Base-by-base conservation (phyloP, 2,888 invertebrate species). In the Calliopum simillimum region DNA sequence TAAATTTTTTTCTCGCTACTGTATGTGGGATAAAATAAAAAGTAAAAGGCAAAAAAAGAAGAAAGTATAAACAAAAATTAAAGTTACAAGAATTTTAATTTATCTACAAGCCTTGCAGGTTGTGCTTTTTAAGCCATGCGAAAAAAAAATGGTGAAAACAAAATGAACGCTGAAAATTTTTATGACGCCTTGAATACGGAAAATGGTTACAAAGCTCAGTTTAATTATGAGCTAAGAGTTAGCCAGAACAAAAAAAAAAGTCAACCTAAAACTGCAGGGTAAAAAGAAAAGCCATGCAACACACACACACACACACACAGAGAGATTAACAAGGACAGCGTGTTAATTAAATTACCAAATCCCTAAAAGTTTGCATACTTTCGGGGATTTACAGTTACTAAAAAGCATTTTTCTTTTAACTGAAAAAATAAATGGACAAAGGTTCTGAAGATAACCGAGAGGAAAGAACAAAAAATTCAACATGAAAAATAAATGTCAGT, bases 51-150 rank as follows among this genome's bases (percentile, higher is more conserved):
- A 16, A 64, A 33, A 16, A 64, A 25, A 16, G 43, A 19, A 33
- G 49, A 11, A 49, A 11, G 16, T 21, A 43, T 41, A 43, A 53
- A 53, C 12, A 2, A 14, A 46, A 66, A 58, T 59, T 67, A 49
- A 67, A 67, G 58, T 47, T 58, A 49, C 67, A 59, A 49, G 67
- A 58, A 59, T 67, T 67, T 59, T 59, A 59, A 67, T 67, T 67
- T 67, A 33, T 46, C 16, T 44, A 25, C 33, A 21, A 56, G 58
- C 67, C 56, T 58, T 44, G 58, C 67, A 67, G 67, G 59, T 41
- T 11, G 23, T 66, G 33, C 33, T 8, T 33, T 33, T 33, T 33
- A 33, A 8, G 33, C 8, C 33, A 33, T 8, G 33, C 33, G 8
- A 33, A 2, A 33, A 33, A 33, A 33, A 33, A 6, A 33, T 33